Percentiles rank a stretch among this genome's conserved stretches.
These are phyloP conservation scores for Cantharis flavilabris DNA, from an alignment of 2,888 invertebrate genomes.

Conservation along the genomic window DNA sequence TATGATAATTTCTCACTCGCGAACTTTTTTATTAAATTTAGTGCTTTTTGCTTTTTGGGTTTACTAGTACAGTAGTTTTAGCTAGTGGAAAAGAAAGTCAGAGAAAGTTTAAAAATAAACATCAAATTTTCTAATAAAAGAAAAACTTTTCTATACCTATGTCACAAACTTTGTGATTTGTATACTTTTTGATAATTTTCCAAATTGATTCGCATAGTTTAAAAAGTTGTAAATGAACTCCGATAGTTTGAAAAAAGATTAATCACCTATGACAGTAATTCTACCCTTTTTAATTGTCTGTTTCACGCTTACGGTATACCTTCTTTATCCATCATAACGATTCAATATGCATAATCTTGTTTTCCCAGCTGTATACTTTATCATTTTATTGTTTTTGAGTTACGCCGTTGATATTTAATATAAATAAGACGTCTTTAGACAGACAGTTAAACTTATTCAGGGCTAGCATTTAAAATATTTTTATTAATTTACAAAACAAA, in stretches of 20 bases:
- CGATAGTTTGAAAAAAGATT: background rate
- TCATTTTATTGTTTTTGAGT: background rate
- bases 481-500: background rate
- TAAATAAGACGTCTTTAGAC: background rate
- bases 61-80: background rate
- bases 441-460: background rate
- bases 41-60: background rate
- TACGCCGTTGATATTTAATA: background rate
- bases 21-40: background rate
- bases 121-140: background rate
- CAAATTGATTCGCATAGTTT: background rate
- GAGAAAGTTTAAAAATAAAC: background rate
- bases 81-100: background rate
- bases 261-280: background rate
- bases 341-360: background rate
- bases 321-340: background rate
- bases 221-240: background rate
- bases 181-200: background rate
- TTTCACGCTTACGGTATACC: background rate
- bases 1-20: background rate
- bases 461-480: too few relatives aligned
- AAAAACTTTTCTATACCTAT: background rate
- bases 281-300: background rate
- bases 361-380: background rate
- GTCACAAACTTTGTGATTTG: background rate